These are phyloP conservation scores for Lutjanus erythropterus DNA, from an alignment of 2,113 vertebrate species.

Conservation along the genomic window DNA sequence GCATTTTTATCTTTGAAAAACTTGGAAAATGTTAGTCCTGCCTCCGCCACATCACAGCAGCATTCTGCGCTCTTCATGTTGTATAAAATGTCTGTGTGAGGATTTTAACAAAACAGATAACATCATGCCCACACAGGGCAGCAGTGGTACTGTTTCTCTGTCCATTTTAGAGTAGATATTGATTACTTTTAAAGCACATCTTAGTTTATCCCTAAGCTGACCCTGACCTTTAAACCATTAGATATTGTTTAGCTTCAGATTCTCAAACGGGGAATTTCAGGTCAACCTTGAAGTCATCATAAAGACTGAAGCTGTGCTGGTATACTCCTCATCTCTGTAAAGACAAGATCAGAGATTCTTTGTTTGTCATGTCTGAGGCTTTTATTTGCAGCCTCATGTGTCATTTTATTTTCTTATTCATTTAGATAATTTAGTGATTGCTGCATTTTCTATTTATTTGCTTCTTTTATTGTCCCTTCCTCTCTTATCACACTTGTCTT, in stretches of 20 bases:
- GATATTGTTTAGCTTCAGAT: background rate
- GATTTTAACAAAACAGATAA: conserved; percentile 5
- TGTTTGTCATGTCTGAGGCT: conserved; percentile 18
- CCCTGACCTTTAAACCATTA: conserved; percentile 32
- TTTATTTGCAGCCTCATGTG: conserved; percentile 4
- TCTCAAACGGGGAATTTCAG: background rate
- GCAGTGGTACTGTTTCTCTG: conserved; percentile 3
- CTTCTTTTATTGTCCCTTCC: conserved; percentile 1
- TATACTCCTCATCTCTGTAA: background rate
- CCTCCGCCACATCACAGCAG: background rate
- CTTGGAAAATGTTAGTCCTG: background rate
- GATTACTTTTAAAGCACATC: conserved; percentile 41
- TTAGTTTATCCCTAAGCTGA: conserved; percentile 17
- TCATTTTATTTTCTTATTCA: conserved; percentile 2
- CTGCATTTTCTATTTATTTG: conserved; percentile 2
- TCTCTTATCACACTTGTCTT: background rate
- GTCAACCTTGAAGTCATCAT: background rate
- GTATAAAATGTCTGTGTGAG: background rate
- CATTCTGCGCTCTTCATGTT: background rate
- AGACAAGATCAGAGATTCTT: conserved; percentile 11
- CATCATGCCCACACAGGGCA: background rate
- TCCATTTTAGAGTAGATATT: conserved; percentile 48
- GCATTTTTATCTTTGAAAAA: background rate
- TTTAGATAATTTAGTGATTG: conserved; percentile 14
- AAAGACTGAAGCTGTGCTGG: background rate